Percentiles rank a stretch among this genome's conserved stretches.
Evolutionary conservation across 2,797 vertebrate genomes (phyloP).

Genomic region (Sebastes hopkinsi): DNA sequence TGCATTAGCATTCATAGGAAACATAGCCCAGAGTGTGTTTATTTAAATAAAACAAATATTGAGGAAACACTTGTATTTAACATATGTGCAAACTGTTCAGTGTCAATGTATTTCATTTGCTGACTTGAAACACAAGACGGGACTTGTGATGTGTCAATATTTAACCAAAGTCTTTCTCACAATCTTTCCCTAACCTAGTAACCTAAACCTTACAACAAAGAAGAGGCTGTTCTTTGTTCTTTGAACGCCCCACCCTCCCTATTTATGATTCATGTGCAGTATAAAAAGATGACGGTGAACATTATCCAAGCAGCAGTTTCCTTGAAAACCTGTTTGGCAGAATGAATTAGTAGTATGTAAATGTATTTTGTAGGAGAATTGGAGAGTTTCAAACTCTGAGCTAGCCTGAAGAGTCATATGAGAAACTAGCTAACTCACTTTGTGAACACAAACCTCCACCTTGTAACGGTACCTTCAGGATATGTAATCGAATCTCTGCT

Average conservation of each 20-base stretch:
- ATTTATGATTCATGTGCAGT: neutral
- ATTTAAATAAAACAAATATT: neutral
- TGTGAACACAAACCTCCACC: neutral
- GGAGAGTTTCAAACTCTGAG: neutral
- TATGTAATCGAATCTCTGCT: conserved; percentile 13
- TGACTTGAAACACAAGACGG: neutral
- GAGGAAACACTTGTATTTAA: neutral
- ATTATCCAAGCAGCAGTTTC: neutral
- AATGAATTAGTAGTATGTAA: neutral
- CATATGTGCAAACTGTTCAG: neutral
- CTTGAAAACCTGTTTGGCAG: neutral
- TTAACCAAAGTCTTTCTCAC: conserved; percentile 1
- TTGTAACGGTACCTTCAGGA: neutral
- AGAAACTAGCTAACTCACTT: neutral
- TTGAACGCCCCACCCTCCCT: too few species aligned
- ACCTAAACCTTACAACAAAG: neutral
- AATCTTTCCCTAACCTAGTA: neutral
- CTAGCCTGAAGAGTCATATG: neutral
- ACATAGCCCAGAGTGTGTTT: neutral
- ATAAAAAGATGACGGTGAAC: neutral
- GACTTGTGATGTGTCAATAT: neutral
- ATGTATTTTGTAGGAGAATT: neutral
- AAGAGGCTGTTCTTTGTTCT: neutral
- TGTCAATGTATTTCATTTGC: neutral
- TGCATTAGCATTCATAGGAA: neutral